Base-by-base conservation (phyloP, 2,888 invertebrate genomes). In the Macaria liturata region DNA sequence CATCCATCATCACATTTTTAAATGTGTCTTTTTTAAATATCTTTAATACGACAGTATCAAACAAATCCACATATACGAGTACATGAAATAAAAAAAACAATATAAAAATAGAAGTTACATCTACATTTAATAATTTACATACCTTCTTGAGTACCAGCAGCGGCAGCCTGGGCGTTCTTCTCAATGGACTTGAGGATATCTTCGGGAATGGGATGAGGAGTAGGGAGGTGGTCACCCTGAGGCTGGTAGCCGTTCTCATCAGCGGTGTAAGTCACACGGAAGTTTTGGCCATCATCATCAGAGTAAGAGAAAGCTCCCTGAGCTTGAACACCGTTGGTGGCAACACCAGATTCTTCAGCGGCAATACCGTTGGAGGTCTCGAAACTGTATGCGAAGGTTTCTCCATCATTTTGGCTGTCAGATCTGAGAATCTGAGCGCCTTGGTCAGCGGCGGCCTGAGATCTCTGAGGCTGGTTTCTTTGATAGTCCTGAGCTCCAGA, bases 141-240 rank as follows among this genome's bases (percentile, higher is more conserved):
- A 91, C 91, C 91, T 87, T 91, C 89, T 81, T 90, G 90, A 3
- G 82, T 88, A 6, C 91, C 91, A 62, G 88, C 80, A 20, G 91
- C 90, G 4, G 91, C 91, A 9, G 91, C 91, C 44, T 72, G 78
- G 0, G 89, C 88, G 49, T 91, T 91, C 48, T 85, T 77, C 63
- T 91, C 90, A 64, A 91, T 78, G 1, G 91, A 88, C 65, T 78
- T 88, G 62, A 88, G 68, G 50, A 91, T 91, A 62, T 88, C 91
- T 52, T 85, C 88, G 37, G 91, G 91, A 46, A 91, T 89, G 1
- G 91, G 91, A 43, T 77, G 91, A 57, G 91, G 84, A 34, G 91
- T 91, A 0, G 91, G 91, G 62, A 91, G 67, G 66, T 91, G 91
- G 4, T 84, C 85, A 46, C 91, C 91, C 59, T 82, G 82, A 1